phyloP scores from a whole-genome alignment of 2,888 invertebrate genomes.

The Ptilodon capucinus region DNA sequence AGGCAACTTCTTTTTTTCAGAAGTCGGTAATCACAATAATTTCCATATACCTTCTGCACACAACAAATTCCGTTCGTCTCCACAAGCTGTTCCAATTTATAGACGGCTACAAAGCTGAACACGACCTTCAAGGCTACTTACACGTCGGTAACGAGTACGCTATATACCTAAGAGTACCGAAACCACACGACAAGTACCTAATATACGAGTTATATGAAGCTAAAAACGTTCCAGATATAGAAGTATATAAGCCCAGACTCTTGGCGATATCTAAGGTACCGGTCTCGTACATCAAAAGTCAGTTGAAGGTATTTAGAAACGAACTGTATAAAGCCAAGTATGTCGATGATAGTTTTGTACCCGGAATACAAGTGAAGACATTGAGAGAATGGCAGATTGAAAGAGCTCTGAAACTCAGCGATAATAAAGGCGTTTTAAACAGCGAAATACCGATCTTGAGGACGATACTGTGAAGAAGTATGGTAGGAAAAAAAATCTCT shows the following conservation, averaged over 20 bases:
- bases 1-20: conserved; percentile 39
- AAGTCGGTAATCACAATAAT: conserved; percentile 23
- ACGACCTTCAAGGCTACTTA: conserved; percentile 56
- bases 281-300: conserved; percentile 60
- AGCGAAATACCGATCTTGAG: conserved; percentile 46
- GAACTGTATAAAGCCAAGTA: conserved; percentile 64
- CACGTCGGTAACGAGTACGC: conserved; percentile 69
- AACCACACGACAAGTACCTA: conserved; percentile 58
- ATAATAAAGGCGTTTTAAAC: conserved; percentile 29
- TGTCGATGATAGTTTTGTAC: conserved; percentile 52
- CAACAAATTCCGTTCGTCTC: conserved; percentile 50
- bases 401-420: conserved; percentile 40
- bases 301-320: conserved; percentile 50
- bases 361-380: conserved; percentile 64
- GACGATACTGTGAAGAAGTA: conserved; percentile 30
- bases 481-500: too few relatives aligned
- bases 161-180: conserved; percentile 55
- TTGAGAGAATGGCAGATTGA: conserved; percentile 72
- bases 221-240: conserved; percentile 47
- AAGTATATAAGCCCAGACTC: conserved; percentile 49
- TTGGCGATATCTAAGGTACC: conserved; percentile 67
- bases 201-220: conserved; percentile 68
- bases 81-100: conserved; percentile 64
- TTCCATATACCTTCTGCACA: conserved; percentile 23
- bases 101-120: conserved; percentile 62